Evolutionary conservation across 2,888 invertebrate species (phyloP).

Genomic region (Ischnus inquisitorius): DNA sequence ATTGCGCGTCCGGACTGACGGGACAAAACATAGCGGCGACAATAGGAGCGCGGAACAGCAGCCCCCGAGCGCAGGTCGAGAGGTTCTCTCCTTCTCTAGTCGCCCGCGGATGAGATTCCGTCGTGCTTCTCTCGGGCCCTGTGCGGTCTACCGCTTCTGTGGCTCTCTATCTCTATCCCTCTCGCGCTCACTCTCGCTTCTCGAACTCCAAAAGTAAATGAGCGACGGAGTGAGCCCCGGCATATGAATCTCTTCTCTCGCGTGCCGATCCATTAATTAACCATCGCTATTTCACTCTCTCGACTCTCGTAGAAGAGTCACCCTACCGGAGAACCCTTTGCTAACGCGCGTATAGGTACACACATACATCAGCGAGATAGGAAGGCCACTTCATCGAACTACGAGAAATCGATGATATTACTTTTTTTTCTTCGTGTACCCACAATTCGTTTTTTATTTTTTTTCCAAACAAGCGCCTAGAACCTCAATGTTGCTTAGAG

Average conservation of each 20-base stretch:
- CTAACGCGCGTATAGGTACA: neutral
- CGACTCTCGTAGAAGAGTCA: slow-evolving; percentile 35
- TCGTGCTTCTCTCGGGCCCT: slow-evolving; percentile 5
- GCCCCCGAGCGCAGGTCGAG: slow-evolving; percentile 70
- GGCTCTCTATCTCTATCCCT: no score
- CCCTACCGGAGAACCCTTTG: slow-evolving; percentile 33
- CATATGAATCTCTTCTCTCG: slow-evolving; percentile 75
- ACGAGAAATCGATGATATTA: neutral
- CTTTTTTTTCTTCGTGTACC: no score
- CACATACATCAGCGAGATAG: neutral
- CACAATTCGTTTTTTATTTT: neutral
- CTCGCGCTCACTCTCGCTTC: slow-evolving; percentile 20
- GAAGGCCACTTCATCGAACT: neutral
- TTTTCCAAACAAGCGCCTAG: no score
- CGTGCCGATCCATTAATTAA: slow-evolving; percentile 84
- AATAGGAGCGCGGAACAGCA: slow-evolving; percentile 75
- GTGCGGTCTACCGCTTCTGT: slow-evolving; percentile 19
- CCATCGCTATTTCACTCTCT: slow-evolving; percentile 73
- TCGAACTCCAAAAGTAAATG: slow-evolving; percentile 10
- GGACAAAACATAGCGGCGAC: slow-evolving; percentile 84
- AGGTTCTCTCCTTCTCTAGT: slow-evolving; percentile 42
- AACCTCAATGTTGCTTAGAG: no score
- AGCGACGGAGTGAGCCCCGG: slow-evolving; percentile 35
- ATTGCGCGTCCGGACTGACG: slow-evolving; percentile 84
- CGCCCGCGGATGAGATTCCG: slow-evolving; percentile 31